phyloP scores from a whole-genome alignment of 2,113 vertebrate species.

The Microtus montanus region DNA sequence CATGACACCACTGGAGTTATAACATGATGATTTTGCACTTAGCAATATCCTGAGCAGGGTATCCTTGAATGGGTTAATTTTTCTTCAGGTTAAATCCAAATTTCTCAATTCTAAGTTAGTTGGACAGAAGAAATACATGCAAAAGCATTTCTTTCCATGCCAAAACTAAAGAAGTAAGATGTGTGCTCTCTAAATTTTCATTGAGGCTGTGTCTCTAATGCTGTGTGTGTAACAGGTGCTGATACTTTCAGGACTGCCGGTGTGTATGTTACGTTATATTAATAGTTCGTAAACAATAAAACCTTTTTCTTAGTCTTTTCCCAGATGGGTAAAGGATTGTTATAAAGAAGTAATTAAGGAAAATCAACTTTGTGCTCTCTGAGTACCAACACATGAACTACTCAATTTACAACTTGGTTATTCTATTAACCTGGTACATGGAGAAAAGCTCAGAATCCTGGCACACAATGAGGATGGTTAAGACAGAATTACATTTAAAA shows the following conservation, averaged over 20 bases:
- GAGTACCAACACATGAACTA: not conserved
- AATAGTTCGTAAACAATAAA: not conserved
- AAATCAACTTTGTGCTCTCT: not conserved
- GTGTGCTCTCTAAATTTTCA: not conserved
- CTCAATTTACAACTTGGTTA: not conserved
- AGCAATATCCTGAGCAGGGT: not conserved
- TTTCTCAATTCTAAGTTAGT: constrained; percentile 25
- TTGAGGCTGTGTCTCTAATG: not conserved
- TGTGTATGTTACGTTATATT: not conserved
- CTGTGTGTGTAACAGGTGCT: not conserved
- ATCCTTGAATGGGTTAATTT: not conserved
- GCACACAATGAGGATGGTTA: not conserved
- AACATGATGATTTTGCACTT: not conserved
- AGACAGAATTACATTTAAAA: not conserved
- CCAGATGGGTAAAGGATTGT: no score
- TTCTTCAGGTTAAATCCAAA: constrained; percentile 25
- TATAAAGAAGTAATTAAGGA: not conserved
- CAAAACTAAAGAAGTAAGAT: not conserved
- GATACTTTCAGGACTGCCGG: not conserved
- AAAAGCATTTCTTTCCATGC: not conserved
- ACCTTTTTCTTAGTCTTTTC: not conserved
- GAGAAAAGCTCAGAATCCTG: not conserved
- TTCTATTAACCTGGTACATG: not conserved
- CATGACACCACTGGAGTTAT: not conserved
- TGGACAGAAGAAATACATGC: not conserved